Evolutionary conservation across 2,797 vertebrate species (phyloP).

Genomic region (Galagoides demidoff): DNA sequence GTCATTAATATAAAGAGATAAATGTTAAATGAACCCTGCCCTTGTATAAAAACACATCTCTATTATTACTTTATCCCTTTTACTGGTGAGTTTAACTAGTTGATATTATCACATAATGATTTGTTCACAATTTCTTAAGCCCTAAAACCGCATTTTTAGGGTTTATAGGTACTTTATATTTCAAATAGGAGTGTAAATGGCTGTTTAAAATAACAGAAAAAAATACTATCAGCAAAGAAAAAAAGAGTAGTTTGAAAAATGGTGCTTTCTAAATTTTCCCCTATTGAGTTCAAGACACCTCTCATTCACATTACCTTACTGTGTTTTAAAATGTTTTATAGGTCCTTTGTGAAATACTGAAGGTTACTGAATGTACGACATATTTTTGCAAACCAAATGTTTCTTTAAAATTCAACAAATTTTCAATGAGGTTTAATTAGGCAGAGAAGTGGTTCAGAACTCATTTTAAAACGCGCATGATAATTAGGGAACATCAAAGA

Average conservation of each 20-base stretch:
- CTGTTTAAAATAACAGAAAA: constrained; percentile 35
- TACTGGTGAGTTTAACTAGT: constrained; percentile 20
- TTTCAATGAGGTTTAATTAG: constrained; percentile 78
- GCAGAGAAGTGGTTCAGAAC: constrained; percentile 70
- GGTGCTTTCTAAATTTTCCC: constrained; percentile 8
- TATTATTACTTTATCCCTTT: constrained; percentile 42
- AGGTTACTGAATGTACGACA: constrained; percentile 68
- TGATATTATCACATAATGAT: constrained; percentile 25
- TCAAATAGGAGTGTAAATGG: constrained; percentile 41
- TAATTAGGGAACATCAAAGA: constrained; percentile 78
- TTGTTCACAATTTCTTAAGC: constrained; percentile 43
- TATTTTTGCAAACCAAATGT: constrained; percentile 78
- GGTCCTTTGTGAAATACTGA: constrained; percentile 53
- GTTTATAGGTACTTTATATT: constrained; percentile 51
- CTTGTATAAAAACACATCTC: not conserved
- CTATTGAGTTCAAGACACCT: not conserved
- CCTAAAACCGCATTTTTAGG: not conserved
- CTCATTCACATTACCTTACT: constrained; percentile 25
- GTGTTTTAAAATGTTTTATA: constrained; percentile 45
- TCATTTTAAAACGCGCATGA: constrained; percentile 79
- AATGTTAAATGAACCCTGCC: not conserved
- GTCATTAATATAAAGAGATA: not conserved
- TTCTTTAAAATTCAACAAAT: constrained; percentile 83
- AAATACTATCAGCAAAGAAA: constrained; percentile 44
- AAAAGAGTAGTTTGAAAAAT: constrained; percentile 25